These are phyloP conservation scores for Hippocampus mohnikei DNA, from an alignment of 2,113 vertebrate genomes.

Conservation along the genomic window DNA sequence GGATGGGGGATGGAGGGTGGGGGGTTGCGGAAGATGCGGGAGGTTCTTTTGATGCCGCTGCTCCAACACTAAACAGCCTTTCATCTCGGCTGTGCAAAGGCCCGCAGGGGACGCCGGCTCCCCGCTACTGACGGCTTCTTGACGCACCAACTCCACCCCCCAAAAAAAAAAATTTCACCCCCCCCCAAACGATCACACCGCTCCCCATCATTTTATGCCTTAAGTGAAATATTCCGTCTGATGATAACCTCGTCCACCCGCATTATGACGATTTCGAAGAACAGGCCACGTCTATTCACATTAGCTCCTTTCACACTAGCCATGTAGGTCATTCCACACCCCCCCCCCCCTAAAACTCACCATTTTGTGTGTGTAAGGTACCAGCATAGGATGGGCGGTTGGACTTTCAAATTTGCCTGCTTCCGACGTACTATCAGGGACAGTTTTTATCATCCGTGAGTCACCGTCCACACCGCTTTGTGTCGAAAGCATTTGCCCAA, in stretches of 20 bases:
- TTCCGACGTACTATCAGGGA: too few species aligned
- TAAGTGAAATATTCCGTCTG: constrained; percentile 48
- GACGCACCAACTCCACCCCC: constrained; percentile 41
- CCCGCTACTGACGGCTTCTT: constrained; percentile 61
- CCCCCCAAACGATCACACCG: constrained; percentile 51
- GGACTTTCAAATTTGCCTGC: not conserved
- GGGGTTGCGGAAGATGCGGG: constrained; percentile 59
- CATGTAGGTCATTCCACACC: not conserved
- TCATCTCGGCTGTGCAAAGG: constrained; percentile 67
- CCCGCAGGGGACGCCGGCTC: constrained; percentile 68
- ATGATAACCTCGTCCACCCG: not conserved
- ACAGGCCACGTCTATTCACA: not conserved
- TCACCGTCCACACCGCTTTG: too few species aligned
- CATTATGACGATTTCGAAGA: constrained; percentile 23
- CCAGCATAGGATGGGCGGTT: not conserved
- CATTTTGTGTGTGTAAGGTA: too few species aligned
- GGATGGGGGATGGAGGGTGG: constrained; percentile 29
- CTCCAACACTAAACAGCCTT: constrained; percentile 73
- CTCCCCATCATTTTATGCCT: constrained; percentile 41
- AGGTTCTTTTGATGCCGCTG: constrained; percentile 72
- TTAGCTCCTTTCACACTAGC: not conserved
- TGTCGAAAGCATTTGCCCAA: too few species aligned
- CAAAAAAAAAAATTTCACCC: constrained; percentile 48
- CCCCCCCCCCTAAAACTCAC: too few species aligned
- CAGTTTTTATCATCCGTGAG: too few species aligned